Conservation (phyloP, 2,113 vertebrate genomes). For the Ondatra zibethicus region DNA sequence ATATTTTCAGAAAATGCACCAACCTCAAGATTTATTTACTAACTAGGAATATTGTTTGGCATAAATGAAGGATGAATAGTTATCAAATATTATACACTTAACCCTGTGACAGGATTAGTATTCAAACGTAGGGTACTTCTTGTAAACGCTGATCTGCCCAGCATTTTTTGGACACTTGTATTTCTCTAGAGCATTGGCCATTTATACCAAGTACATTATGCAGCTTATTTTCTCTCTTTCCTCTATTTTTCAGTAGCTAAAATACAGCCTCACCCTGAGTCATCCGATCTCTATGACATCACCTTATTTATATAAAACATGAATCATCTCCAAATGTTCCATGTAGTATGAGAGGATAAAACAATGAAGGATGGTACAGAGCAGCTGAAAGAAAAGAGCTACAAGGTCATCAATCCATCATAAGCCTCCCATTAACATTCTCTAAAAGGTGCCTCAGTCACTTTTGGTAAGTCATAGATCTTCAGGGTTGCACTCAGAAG, state of each 20-base stretch:
- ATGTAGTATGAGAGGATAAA: neutral
- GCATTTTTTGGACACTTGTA: neutral
- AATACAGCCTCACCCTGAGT: neutral
- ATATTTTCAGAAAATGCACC: conserved; percentile 19
- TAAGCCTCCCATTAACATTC: neutral
- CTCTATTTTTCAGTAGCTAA: conserved; percentile 12
- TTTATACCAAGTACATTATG: neutral
- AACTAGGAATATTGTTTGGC: neutral
- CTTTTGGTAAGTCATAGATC: neutral
- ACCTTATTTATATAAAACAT: neutral
- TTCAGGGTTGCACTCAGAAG: neutral
- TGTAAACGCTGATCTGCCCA: neutral
- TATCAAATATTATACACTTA: neutral
- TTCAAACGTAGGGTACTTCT: neutral
- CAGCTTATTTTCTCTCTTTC: neutral
- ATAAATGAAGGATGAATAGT: neutral
- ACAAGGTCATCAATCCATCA: neutral
- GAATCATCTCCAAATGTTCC: neutral
- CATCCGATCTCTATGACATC: neutral
- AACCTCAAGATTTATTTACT: conserved; percentile 23
- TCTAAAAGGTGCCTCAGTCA: neutral
- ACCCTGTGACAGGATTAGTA: neutral
- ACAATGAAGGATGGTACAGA: neutral
- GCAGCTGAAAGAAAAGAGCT: neutral
- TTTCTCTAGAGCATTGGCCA: neutral